Conservation (phyloP, 2,888 invertebrate genomes). For the Morpho deidamia region DNA sequence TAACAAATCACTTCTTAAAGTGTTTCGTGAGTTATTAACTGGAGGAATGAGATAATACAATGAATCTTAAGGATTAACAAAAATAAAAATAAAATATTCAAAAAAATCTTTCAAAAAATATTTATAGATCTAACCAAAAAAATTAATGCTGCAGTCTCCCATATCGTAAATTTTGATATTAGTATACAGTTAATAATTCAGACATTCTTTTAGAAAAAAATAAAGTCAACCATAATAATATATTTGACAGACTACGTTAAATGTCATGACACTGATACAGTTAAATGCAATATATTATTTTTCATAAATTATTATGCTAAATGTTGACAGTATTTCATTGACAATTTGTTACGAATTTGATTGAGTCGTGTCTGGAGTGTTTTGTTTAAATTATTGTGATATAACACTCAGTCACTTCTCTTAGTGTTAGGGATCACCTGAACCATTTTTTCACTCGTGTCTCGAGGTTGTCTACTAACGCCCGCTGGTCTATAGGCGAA, state of each 20-base stretch:
- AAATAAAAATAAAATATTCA: constrained; percentile 21
- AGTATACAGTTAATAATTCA: neutral
- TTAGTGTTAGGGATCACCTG: too few relatives aligned
- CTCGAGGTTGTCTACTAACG: too few relatives aligned
- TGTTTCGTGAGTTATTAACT: constrained; percentile 33
- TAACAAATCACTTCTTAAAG: constrained; percentile 10
- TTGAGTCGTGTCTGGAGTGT: too few relatives aligned
- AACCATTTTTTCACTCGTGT: too few relatives aligned
- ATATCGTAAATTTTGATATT: constrained; percentile 31
- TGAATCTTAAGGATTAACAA: constrained; percentile 46
- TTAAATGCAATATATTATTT: too few relatives aligned
- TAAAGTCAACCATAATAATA: neutral
- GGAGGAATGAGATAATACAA: constrained; percentile 48
- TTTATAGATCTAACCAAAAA: constrained; percentile 37
- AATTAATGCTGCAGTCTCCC: constrained; percentile 42
- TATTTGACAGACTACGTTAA: neutral
- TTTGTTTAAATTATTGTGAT: too few relatives aligned
- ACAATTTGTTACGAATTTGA: too few relatives aligned
- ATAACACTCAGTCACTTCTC: too few relatives aligned
- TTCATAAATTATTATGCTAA: too few relatives aligned
- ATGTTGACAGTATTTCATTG: too few relatives aligned
- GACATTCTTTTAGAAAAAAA: constrained; percentile 3
- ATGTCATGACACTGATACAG: neutral
- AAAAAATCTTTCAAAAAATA: constrained; percentile 11
- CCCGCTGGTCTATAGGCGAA: too few relatives aligned